These are phyloP conservation scores for Poecile atricapillus DNA, from an alignment of 2,113 vertebrate genomes.

Conservation along the genomic window DNA sequence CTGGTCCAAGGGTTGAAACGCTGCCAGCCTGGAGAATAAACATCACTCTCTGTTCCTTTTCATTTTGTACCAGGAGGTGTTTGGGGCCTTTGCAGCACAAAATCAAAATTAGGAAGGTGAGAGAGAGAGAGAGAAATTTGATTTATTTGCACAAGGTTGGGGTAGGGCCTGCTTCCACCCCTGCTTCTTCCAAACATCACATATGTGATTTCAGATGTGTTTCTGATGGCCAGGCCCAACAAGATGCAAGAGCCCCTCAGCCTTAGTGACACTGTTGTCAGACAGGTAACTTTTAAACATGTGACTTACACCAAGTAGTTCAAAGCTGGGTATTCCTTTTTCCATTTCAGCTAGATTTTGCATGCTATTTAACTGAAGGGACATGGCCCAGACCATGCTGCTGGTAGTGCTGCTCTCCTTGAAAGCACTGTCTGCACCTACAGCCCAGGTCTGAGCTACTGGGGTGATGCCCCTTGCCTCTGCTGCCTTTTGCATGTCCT, in stretches of 20 bases:
- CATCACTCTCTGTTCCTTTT: neutral
- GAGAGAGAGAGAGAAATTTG: neutral
- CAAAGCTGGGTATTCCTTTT: neutral
- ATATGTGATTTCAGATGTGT: neutral
- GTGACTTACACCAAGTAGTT: neutral
- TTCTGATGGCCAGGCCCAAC: neutral
- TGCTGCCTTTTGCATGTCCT: neutral
- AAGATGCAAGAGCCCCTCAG: neutral
- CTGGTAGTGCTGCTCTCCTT: neutral
- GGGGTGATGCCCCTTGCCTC: neutral
- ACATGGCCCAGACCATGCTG: neutral
- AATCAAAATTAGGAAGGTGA: neutral
- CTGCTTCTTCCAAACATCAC: neutral
- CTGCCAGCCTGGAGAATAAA: neutral
- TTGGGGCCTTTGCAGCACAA: neutral
- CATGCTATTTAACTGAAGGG: neutral
- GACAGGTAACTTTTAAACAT: neutral
- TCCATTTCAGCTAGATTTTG: neutral
- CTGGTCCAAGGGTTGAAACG: neutral
- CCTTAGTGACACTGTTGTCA: neutral
- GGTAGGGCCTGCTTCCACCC: neutral
- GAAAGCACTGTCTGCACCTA: neutral
- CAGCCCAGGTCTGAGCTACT: neutral
- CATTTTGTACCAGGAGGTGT: neutral
- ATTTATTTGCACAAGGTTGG: neutral